Conservation (phyloP, 2,797 vertebrate genomes). For the Champsocephalus esox region DNA sequence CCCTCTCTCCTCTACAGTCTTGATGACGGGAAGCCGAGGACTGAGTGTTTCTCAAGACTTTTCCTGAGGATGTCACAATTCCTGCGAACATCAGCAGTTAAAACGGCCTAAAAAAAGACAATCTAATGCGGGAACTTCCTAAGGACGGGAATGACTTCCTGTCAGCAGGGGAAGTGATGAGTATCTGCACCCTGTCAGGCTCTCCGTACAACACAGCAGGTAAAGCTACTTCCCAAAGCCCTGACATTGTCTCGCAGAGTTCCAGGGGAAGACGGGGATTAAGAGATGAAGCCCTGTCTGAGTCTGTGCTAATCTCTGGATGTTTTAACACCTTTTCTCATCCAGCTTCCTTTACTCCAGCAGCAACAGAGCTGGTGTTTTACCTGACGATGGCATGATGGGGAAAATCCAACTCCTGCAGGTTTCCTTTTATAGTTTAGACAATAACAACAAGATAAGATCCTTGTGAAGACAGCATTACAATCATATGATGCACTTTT, state of each 20-base stretch:
- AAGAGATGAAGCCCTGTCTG: slow-evolving; percentile 31
- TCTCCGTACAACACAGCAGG: slow-evolving; percentile 21
- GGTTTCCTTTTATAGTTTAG: slow-evolving; percentile 24
- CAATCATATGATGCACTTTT: background rate
- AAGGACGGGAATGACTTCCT: slow-evolving; percentile 54
- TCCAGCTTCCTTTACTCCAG: slow-evolving; percentile 28
- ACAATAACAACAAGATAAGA: slow-evolving; percentile 33
- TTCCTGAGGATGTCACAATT: slow-evolving; percentile 57
- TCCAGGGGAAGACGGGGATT: slow-evolving; percentile 27
- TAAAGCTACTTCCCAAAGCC: slow-evolving; percentile 42
- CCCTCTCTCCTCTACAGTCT: background rate
- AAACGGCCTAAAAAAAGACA: background rate
- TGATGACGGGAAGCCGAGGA: slow-evolving; percentile 28
- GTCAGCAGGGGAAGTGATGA: slow-evolving; percentile 56
- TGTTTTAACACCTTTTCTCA: slow-evolving; percentile 45
- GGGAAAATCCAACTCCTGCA: slow-evolving; percentile 25
- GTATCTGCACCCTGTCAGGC: slow-evolving; percentile 49
- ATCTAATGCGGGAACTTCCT: slow-evolving; percentile 18
- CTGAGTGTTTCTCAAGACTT: slow-evolving; percentile 33
- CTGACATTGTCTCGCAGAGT: slow-evolving; percentile 31
- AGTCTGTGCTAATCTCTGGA: slow-evolving; percentile 41
- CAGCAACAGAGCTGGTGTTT: slow-evolving; percentile 8
- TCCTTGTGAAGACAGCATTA: slow-evolving; percentile 8
- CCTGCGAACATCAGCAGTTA: slow-evolving; percentile 19
- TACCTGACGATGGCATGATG: slow-evolving; percentile 12